Evolutionary conservation across 1,140 invertebrate genomes (phyloP), one percentile per base, ranked within the genome.

Genomic region (Reticulitermes speratus): DNA sequence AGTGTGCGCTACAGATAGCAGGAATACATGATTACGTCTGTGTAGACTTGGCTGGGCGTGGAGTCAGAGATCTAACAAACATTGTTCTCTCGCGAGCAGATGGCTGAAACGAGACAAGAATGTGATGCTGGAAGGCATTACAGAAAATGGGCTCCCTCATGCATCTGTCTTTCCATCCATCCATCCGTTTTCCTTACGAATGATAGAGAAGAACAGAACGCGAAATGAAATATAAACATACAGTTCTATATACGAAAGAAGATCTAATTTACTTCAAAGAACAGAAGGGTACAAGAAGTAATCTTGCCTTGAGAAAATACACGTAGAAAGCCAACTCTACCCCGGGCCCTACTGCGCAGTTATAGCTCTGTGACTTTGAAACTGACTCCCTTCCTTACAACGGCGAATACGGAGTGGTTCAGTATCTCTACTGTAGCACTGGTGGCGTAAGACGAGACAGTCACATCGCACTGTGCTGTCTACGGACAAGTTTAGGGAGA

Each of bases 221-320:
- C 65, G 65, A 75, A 75, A 75, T 75, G 65, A 75, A 75, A 75
- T 75, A 75, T 75, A 75, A 75, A 75, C 65, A 75, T 75, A 30
- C 65, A 75, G 65, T 75, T 75, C 65, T 75, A 75, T 75, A n/a
- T 75, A 65, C 65, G 25, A 30, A 75, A 75, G 65, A 75, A 75
- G 65, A 75, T 75, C 65, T 75, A 75, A 75, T 75, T 75, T 75
- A 75, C 65, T 75, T 75, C 65, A 75, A 75, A 75, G 65, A 75
- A 75, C 65, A 75, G 65, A 75, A 55, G 52, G 52, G 52, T 21
- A 55, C 52, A 21, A 55, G 52, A 55, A 75, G n/a, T 75, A 75
- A 75, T 75, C 65, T 75, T 75, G 65, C 65, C 65, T 30, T 75
- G n/a, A 75, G 65, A 75, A 75, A 30, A 75, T 75, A 30, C 1